phyloP scores from a whole-genome alignment of 2,888 invertebrate species.

The Ennomos quercinarius region DNA sequence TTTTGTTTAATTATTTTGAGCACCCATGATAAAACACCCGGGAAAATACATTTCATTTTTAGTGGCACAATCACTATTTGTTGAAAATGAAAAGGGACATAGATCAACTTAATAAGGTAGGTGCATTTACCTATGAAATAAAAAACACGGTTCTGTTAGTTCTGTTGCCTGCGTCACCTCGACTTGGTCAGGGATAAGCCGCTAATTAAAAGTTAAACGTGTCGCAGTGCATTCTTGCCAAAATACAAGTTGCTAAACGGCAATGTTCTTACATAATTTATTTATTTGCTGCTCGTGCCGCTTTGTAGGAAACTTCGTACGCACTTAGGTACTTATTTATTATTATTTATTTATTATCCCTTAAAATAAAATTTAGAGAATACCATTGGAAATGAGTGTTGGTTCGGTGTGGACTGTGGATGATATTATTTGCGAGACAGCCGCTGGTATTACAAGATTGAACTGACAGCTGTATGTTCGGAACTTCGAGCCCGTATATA shows the following conservation, averaged over 20 bases:
- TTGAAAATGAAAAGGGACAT: too few relatives aligned
- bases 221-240: slow-evolving; percentile 42
- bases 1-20: too few relatives aligned
- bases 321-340: too few relatives aligned
- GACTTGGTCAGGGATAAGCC: slow-evolving; percentile 29
- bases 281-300: slow-evolving; percentile 9
- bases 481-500: background rate
- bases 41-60: too few relatives aligned
- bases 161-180: background rate
- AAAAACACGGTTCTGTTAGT: too few relatives aligned
- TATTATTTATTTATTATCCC: too few relatives aligned
- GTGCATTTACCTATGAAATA: too few relatives aligned
- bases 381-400: background rate
- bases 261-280: slow-evolving; percentile 14
- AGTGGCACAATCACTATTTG: too few relatives aligned
- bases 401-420: background rate
- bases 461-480: background rate
- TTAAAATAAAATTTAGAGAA: background rate
- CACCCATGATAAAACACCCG: too few relatives aligned
- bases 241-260: slow-evolving; percentile 25
- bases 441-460: too few relatives aligned
- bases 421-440: background rate
- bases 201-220: slow-evolving; percentile 38
- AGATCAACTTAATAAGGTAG: too few relatives aligned
- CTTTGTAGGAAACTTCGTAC: background rate